Conservation (phyloP, 2,797 vertebrate genomes). For the Propithecus deckenii region DNA sequence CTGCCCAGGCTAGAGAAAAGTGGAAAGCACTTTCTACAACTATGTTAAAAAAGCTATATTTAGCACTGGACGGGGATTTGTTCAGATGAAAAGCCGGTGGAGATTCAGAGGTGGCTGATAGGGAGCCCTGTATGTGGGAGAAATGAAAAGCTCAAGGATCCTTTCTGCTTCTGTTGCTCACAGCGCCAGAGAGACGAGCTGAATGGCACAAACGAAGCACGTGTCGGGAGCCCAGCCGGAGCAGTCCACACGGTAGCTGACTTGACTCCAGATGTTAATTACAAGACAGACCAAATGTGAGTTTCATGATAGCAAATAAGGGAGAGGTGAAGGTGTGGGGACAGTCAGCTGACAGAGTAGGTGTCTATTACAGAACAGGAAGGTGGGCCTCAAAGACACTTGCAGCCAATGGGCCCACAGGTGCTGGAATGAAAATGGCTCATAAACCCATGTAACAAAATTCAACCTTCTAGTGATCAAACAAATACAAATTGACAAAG, state of each 20-base stretch:
- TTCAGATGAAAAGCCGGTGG: constrained; percentile 5
- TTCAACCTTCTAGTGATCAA: neutral
- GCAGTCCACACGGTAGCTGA: accelerated
- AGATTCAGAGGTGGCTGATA: neutral
- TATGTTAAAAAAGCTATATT: neutral
- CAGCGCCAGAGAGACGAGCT: neutral
- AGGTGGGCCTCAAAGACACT: neutral
- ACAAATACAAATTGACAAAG: neutral
- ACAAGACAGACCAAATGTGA: neutral
- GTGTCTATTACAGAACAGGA: neutral
- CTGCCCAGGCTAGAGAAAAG: neutral
- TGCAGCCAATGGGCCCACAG: neutral
- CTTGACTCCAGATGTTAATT: neutral
- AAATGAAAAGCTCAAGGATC: neutral
- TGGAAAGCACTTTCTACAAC: neutral
- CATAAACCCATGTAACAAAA: neutral
- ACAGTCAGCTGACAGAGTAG: neutral
- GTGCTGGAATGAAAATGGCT: neutral
- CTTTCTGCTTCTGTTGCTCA: neutral
- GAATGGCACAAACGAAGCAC: neutral
- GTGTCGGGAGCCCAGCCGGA: neutral
- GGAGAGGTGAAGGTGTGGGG: neutral
- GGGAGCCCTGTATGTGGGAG: neutral
- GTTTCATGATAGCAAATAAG: neutral
- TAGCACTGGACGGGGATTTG: neutral